Conservation (phyloP, 2,113 vertebrate genomes). For the Hassar affinis region DNA sequence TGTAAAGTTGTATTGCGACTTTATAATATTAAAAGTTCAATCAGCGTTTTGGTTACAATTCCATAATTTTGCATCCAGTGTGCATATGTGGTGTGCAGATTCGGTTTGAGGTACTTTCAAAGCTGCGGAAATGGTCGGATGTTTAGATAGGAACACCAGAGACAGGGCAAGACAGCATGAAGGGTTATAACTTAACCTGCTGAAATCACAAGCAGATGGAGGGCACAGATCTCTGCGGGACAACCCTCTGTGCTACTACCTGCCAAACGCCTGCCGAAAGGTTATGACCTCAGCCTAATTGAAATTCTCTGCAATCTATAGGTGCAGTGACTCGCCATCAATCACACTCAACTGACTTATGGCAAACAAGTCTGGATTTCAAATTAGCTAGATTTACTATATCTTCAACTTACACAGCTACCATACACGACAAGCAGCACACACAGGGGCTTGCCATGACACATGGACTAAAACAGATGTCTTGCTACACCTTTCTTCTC, state of each 20-base stretch:
- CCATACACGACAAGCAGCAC: background rate
- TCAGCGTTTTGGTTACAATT: background rate
- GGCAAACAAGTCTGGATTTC: constrained; percentile 26
- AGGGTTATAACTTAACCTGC: constrained; percentile 56
- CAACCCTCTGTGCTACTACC: constrained; percentile 5
- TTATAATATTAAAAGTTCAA: background rate
- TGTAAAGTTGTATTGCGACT: background rate
- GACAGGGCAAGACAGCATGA: constrained; percentile 57
- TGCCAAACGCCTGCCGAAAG: constrained; percentile 22
- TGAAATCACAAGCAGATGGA: constrained; percentile 61
- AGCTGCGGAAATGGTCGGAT: constrained; percentile 45
- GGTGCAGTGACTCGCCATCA: constrained; percentile 36
- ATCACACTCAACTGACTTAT: constrained; percentile 21
- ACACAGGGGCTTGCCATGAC: background rate
- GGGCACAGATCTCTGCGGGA: constrained; percentile 50
- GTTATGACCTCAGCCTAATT: constrained; percentile 44
- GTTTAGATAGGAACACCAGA: constrained; percentile 62
- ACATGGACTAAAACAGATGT: constrained; percentile 11
- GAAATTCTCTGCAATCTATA: constrained; percentile 51
- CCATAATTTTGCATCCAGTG: background rate
- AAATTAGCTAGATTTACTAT: constrained; percentile 15
- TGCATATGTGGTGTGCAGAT: constrained; percentile 27
- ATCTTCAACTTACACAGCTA: background rate
- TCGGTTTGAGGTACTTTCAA: background rate
- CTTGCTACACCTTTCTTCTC: background rate